These are phyloP conservation scores for Medauroidea extradentata DNA, from an alignment of 1,140 invertebrate genomes.

Conservation along the genomic window DNA sequence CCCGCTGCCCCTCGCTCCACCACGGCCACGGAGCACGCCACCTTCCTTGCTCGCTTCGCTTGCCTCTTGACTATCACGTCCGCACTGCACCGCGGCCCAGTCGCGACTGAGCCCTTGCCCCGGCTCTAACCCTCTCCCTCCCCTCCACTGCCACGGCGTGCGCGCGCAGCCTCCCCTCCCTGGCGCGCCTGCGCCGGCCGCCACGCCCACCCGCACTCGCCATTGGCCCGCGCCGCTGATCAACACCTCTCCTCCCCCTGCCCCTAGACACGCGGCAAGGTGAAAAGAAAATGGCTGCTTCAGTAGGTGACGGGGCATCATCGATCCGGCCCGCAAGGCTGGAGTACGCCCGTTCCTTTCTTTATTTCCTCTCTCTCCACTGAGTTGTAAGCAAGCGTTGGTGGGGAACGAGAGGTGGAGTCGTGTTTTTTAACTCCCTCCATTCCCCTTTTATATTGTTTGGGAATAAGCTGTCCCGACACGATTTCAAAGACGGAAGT, in stretches of 20 bases:
- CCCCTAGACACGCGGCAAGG: conserved; percentile 22
- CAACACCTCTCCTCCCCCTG: conserved; percentile 25
- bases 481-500: too few relatives aligned
- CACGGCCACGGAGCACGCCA: conserved; percentile 1
- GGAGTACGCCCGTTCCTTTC: too few relatives aligned
- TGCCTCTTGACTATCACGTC: not conserved
- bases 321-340: too few relatives aligned
- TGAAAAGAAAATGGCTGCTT: conserved; percentile 8
- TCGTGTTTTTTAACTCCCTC: too few relatives aligned
- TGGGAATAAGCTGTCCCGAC: too few relatives aligned
- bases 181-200: not conserved
- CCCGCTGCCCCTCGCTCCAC: not conserved
- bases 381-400: too few relatives aligned
- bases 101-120: not conserved
- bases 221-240: conserved; percentile 39
- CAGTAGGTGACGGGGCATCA: too few relatives aligned
- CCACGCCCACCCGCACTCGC: conserved; percentile 33
- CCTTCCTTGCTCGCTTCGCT: not conserved
- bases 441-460: too few relatives aligned
- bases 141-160: not conserved
- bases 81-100: not conserved
- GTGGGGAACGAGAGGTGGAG: too few relatives aligned
- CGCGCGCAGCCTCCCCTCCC: not conserved
- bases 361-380: too few relatives aligned
- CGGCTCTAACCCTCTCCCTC: not conserved